Percentiles rank a stretch among this genome's conserved stretches.
Evolutionary conservation across 2,113 vertebrate species (phyloP).

Genomic region (Malurus elegans): DNA sequence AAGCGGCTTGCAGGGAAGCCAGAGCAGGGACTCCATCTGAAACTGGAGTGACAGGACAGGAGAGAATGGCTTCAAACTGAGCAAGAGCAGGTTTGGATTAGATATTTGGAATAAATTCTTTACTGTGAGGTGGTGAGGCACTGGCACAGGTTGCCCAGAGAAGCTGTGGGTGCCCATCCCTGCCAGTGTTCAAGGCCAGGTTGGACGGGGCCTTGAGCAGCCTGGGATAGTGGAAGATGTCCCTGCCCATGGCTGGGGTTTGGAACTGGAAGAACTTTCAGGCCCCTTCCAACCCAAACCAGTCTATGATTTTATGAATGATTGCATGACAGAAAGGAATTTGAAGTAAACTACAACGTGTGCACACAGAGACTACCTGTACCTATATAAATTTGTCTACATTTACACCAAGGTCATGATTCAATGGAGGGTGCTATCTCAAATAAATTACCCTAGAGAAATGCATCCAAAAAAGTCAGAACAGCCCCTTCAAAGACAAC

Average conservation of each 20-base stretch:
- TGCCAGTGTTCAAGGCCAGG: not conserved
- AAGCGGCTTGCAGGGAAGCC: not conserved
- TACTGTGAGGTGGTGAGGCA: not conserved
- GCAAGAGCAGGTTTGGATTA: not conserved
- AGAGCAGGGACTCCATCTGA: not conserved
- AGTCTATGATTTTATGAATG: not conserved
- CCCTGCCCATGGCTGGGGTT: too few relatives aligned
- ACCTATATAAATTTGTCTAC: not conserved
- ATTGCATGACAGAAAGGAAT: not conserved
- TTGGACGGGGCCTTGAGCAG: not conserved
- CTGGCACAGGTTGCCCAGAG: not conserved
- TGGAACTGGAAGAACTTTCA: not conserved
- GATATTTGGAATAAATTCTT: not conserved
- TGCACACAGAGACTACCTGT: not conserved
- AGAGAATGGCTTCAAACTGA: not conserved
- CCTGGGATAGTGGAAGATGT: not conserved
- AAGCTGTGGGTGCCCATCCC: not conserved
- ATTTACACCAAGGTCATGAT: not conserved
- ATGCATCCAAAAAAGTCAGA: not conserved
- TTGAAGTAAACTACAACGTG: not conserved
- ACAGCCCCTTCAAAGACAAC: not conserved
- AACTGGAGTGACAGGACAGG: not conserved
- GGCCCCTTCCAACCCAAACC: not conserved
- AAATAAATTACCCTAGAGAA: not conserved
- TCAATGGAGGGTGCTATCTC: not conserved